These are phyloP conservation scores for Cosmopolites sordidus DNA, from an alignment of 2,888 invertebrate genomes.

Conservation along the genomic window DNA sequence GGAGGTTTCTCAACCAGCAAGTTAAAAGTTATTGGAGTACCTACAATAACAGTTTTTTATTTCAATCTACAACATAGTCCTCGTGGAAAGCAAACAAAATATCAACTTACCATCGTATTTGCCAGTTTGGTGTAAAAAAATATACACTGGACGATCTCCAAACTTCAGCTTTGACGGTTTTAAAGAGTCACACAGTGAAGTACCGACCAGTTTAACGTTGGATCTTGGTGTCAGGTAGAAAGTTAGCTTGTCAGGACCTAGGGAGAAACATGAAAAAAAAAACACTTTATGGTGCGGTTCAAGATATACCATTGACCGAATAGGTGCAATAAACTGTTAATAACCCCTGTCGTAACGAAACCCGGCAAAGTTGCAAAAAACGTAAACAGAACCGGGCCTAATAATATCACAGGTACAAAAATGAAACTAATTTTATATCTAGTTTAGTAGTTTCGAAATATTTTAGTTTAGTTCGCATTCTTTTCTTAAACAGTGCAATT, in stretches of 20 bases:
- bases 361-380: too few species aligned
- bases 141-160: slow-evolving; percentile 37
- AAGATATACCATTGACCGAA: too few species aligned
- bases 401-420: too few species aligned
- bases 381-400: too few species aligned
- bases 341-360: too few species aligned
- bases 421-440: too few species aligned
- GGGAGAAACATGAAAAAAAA: slow-evolving; percentile 1
- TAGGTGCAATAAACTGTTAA: too few species aligned
- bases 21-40: slow-evolving; percentile 33
- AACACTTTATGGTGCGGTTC: too few species aligned
- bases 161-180: slow-evolving; percentile 25
- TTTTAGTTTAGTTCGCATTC: too few species aligned
- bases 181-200: slow-evolving; percentile 51
- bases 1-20: slow-evolving; percentile 37
- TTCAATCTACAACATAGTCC: too few species aligned
- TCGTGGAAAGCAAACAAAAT: not conserved
- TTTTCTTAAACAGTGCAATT: too few species aligned
- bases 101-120: slow-evolving; percentile 31
- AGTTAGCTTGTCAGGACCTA: slow-evolving; percentile 61
- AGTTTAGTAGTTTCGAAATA: too few species aligned
- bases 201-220: slow-evolving; percentile 51
- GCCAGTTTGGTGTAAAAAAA: slow-evolving; percentile 38
- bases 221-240: slow-evolving; percentile 57
- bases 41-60: slow-evolving; percentile 4